Evolutionary conservation across 2,113 vertebrate species (phyloP).

Genomic region (Anguilla japonica): DNA sequence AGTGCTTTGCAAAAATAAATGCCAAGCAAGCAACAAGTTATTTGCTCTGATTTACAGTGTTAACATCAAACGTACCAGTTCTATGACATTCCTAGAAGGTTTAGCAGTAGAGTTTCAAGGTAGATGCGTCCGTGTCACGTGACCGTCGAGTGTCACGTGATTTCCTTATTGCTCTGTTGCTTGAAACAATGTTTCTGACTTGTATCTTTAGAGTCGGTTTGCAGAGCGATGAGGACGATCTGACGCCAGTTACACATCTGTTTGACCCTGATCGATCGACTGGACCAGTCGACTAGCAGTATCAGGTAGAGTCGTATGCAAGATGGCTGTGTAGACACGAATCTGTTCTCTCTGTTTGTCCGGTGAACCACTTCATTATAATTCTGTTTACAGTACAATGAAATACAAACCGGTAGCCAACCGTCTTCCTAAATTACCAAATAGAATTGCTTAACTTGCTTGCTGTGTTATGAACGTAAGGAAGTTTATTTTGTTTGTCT

Average conservation of each 20-base stretch:
- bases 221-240: background rate
- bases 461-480: background rate
- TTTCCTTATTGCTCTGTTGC: background rate
- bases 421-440: background rate
- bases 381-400: background rate
- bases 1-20: background rate
- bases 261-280: background rate
- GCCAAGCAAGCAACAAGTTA: background rate
- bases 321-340: background rate
- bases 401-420: background rate
- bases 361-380: background rate
- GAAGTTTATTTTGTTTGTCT: background rate
- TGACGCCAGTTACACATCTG: background rate
- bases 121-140: conserved; percentile 19
- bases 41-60: background rate
- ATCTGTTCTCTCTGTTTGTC: background rate
- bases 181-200: background rate
- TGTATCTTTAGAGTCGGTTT: background rate
- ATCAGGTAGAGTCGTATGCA: background rate
- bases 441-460: background rate
- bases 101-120: no score
- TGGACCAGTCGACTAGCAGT: background rate
- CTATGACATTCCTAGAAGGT: no score
- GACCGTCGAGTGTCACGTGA: background rate
- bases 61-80: no score